Base-by-base conservation (phyloP, 2,888 invertebrate species). In the Clunio marinus region DNA sequence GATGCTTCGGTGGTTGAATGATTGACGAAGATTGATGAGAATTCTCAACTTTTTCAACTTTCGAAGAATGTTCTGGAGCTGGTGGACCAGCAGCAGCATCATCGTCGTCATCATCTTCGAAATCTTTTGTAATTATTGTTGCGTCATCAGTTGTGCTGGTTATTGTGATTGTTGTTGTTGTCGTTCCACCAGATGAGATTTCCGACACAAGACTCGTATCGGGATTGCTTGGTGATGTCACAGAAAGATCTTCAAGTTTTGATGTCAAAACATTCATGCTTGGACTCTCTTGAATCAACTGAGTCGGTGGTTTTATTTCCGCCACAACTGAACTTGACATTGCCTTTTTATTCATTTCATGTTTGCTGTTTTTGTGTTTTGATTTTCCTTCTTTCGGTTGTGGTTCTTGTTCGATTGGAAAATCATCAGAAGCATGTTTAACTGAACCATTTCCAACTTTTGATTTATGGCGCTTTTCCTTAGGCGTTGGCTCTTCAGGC, bases 291-390 rank as follows among this genome's bases (percentile, higher is more conserved):
- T 75, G 75, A 70, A 79, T 74, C 67, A 75, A 69, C 63, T 76
- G 74, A n/a, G n/a, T n/a, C 20, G 74, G 72, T n/a, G 41, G 25
- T 17, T 58, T 68, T 7, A 75, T 70, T 67, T 73, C 73, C 1
- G 75, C 76, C 57, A 79, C 76, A n/a, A 77, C 73, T 45, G 78
- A 77, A 72, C 77, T 79, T 35, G 79, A 79, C 75, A 78, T 75
- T 55, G 79, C 78, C 73, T 78, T 78, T 71, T 77, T 77, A 70
- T 73, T 76, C 70, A 75, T 74, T 70, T 78, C 78, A 69, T 78
- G 72, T n/a, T 74, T 74, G 72, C 7, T 7, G 72, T 8, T 17
- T 13, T 57, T 57, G 13, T 32, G 28, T 20, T 51, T 37, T 51
- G 35, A 5, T n/a, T 51, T 59, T 28, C 45, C 62, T 27, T 57